These are phyloP conservation scores for Pituophis catenifer DNA, from an alignment of 2,113 vertebrate species.

Conservation along the genomic window DNA sequence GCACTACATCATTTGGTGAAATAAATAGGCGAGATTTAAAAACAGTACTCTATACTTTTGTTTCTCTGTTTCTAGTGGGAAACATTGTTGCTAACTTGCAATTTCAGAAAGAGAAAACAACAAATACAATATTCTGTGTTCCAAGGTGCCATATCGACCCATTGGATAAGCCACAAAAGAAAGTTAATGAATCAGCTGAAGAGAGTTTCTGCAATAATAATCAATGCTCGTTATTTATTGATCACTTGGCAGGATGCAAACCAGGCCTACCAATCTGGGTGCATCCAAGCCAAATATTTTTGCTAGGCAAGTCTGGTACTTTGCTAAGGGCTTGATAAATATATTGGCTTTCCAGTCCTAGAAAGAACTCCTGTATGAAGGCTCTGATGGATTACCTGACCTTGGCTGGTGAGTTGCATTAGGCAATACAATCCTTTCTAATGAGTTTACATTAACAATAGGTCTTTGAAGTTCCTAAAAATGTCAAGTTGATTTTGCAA, in stretches of 20 bases:
- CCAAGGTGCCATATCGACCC: neutral
- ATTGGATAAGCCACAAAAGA: neutral
- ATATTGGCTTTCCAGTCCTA: neutral
- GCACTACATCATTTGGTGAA: neutral
- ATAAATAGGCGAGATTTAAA: neutral
- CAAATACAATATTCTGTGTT: neutral
- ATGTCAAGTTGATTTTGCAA: neutral
- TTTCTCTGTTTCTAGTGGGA: neutral
- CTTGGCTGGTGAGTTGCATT: neutral
- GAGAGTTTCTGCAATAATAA: neutral
- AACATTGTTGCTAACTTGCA: neutral
- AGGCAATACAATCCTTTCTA: neutral
- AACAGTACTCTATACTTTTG: neutral
- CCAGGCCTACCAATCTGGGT: neutral
- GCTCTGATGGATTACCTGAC: neutral
- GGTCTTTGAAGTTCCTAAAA: neutral
- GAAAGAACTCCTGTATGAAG: neutral
- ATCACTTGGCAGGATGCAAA: neutral
- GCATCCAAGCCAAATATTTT: neutral
- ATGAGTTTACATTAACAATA: neutral
- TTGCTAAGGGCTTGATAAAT: neutral
- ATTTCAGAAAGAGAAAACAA: neutral
- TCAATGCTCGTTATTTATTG: neutral
- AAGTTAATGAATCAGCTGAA: no score
- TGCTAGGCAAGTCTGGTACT: neutral